phyloP scores from a whole-genome alignment of 30 jellyfish, hydroid and myxozoan species.

The Haliclystus octoradiatus region DNA sequence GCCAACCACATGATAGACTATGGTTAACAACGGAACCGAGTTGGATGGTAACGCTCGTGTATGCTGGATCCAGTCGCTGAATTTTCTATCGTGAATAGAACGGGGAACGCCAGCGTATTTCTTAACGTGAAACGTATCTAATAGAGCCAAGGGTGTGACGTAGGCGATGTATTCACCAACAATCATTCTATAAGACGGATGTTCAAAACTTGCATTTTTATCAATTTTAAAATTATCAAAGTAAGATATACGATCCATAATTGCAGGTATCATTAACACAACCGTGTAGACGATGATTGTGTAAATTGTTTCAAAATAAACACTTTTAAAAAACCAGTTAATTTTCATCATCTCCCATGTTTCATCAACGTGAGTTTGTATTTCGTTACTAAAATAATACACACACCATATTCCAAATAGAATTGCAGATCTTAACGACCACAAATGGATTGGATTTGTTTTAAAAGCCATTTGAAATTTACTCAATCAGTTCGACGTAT shows the following conservation, averaged over 20 bases:
- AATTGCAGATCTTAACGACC: too few relatives aligned
- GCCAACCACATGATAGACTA: background rate
- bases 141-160: background rate
- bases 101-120: slow-evolving; percentile 1
- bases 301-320: background rate
- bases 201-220: background rate
- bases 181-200: background rate
- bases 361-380: background rate
- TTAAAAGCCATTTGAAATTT: too few relatives aligned
- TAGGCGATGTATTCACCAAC: background rate
- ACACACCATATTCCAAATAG: too few relatives aligned
- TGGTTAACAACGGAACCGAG: background rate
- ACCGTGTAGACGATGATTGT: background rate
- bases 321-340: background rate
- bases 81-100: background rate
- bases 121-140: background rate
- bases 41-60: background rate
- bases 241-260: background rate
- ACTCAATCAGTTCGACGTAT: too few relatives aligned
- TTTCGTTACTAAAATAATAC: too few relatives aligned
- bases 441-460: too few relatives aligned
- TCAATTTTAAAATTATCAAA: background rate
- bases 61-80: background rate
- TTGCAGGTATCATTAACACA: background rate
- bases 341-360: background rate